Base-by-base conservation (phyloP, 2,888 invertebrate species). In the Acronicta leporina region DNA sequence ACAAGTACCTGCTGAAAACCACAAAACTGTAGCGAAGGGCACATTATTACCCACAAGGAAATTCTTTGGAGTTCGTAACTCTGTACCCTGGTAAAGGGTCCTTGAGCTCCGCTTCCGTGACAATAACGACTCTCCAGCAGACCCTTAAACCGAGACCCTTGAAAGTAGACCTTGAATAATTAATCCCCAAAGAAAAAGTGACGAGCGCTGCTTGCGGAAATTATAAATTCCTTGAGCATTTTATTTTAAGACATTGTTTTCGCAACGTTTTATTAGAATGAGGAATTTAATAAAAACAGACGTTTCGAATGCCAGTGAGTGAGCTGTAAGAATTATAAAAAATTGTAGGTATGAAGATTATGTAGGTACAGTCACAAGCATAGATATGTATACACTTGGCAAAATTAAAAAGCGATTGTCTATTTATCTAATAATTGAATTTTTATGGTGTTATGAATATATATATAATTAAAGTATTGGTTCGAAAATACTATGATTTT, bases 41-140 rank as follows among this genome's bases (percentile, higher is more conserved):
- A 68, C 48, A 68, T 65, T 59, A 61, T 56, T 63, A 67, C 58
- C 62, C 58, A 57, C 44, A 54, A 68, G 58, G 54, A 75, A 66
- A 64, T 60, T 75, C 58, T 54, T 56, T 55, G 50, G 41, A 49
- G 16, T 58, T 52, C 35, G 68, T 66, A 71, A 51, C 63, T 56
- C 63, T 42, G 61, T 64, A 44, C 53, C 55, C 46, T 40, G 16
- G 45, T 52, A 14, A 51, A 76, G 77, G 20, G 48, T 52, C 30
- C 71, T 77, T 58, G 40, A 57, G 52, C 33, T 52, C 61, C 66
- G 66, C 73, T 67, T 73, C 66, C 70, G 76, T 51, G 71, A 74
- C 75, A 75, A 76, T 79, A 82, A 81, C 63, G 79, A 73, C 75
- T 62, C 72, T 73, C 61, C 58, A 59, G 55, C 74, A 75, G 35